Percentiles rank a stretch among this genome's conserved stretches.
These are phyloP conservation scores for Carollia perspicillata DNA, from an alignment of 2,113 vertebrate genomes.

Conservation along the genomic window DNA sequence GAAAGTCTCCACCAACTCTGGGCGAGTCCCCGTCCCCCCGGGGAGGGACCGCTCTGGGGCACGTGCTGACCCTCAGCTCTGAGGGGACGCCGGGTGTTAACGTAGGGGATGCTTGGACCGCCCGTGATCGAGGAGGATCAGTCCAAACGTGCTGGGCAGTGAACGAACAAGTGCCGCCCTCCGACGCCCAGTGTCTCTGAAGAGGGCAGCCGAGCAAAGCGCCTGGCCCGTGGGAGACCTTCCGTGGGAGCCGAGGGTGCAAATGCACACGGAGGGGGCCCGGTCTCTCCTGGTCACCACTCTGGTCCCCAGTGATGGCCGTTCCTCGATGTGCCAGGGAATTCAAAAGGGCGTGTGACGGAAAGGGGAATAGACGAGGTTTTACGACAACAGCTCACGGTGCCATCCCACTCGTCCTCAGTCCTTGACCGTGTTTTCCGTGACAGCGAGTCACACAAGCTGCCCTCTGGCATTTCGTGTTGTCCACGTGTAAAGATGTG, in stretches of 20 bases:
- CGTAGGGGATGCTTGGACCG: too few relatives aligned
- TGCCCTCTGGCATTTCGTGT: neutral
- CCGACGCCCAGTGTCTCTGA: neutral
- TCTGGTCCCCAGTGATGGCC: neutral
- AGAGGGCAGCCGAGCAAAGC: neutral
- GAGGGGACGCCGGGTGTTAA: too few relatives aligned
- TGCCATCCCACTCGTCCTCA: too few relatives aligned
- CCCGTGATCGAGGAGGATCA: too few relatives aligned
- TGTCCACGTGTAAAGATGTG: neutral
- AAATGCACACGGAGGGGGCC: neutral
- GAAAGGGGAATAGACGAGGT: neutral
- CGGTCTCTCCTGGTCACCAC: neutral
- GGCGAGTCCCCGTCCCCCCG: too few relatives aligned
- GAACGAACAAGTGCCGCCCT: neutral
- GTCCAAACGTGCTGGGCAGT: too few relatives aligned
- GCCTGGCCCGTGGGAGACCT: too few relatives aligned
- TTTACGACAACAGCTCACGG: neutral
- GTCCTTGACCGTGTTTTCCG: neutral
- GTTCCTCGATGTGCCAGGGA: neutral
- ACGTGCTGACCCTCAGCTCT: too few relatives aligned
- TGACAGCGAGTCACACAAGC: neutral
- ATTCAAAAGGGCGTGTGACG: neutral
- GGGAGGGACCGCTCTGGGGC: too few relatives aligned
- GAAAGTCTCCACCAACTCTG: too few relatives aligned
- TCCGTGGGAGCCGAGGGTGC: too few relatives aligned